A percentile compares a stretch with the other conserved stretches of the same genome.
These are phyloP conservation scores for Daptonema setosum DNA, from an alignment of 2,888 invertebrate species.

Conservation along the genomic window DNA sequence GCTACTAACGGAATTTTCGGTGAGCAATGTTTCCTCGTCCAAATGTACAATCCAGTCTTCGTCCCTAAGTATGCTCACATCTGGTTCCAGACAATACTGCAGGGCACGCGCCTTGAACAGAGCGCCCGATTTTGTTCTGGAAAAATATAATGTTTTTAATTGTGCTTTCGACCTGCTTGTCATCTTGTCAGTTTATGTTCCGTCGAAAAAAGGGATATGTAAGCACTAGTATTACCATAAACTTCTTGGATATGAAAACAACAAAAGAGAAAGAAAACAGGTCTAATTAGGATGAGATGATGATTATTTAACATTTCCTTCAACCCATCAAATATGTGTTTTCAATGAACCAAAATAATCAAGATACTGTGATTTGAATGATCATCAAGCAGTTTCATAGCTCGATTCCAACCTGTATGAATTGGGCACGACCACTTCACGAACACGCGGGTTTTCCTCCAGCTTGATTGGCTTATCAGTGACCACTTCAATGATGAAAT, in stretches of 20 bases:
- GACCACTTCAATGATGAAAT: conserved; percentile 84
- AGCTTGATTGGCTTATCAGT: conserved; percentile 48
- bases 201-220: too few species aligned
- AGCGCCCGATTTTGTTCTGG: conserved; percentile 63
- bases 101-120: conserved; percentile 78
- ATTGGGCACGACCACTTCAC: conserved; percentile 56
- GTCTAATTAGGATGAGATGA: too few species aligned
- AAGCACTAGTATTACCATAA: too few species aligned
- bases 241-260: too few species aligned
- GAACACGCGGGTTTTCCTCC: conserved; percentile 45
- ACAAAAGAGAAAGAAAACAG: too few species aligned
- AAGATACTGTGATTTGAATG: too few species aligned
- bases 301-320: too few species aligned
- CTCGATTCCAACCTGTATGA: conserved; percentile 19
- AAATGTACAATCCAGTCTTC: conserved; percentile 76
- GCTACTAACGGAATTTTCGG: conserved; percentile 60
- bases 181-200: too few species aligned
- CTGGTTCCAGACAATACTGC: conserved; percentile 78
- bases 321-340: too few species aligned
- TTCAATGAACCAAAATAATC: too few species aligned
- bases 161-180: too few species aligned
- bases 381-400: too few species aligned
- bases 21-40: conserved; percentile 81
- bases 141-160: conserved; percentile 7
- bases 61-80: conserved; percentile 56